Evolutionary conservation across 2,888 invertebrate species (phyloP).

Genomic region (Melanostoma scalare): DNA sequence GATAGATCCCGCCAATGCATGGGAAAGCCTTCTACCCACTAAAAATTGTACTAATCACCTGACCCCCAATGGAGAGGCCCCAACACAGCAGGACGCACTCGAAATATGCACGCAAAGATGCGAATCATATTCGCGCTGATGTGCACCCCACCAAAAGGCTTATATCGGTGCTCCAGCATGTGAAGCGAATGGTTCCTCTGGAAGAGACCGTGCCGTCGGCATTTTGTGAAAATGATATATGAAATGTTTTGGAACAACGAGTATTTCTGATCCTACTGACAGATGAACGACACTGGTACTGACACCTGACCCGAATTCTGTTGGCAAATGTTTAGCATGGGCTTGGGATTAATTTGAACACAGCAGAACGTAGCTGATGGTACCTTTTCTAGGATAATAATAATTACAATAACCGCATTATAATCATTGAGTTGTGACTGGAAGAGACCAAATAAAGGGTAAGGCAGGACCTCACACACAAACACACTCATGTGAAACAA

Average conservation of each 20-base stretch:
- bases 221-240: conserved; percentile 68
- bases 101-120: conserved; percentile 55
- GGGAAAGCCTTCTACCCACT: conserved; percentile 62
- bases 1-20: conserved; percentile 61
- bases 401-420: conserved; percentile 53
- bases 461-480: conserved; percentile 62
- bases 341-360: not conserved
- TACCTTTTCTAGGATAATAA: conserved; percentile 66
- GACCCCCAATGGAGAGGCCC: conserved; percentile 67
- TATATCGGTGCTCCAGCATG: no score
- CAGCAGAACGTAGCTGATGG: conserved; percentile 23
- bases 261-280: conserved; percentile 63
- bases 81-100: conserved; percentile 64
- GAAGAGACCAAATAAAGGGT: conserved; percentile 55
- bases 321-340: conserved; percentile 47
- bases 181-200: no score
- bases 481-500: conserved; percentile 22
- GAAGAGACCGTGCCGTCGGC: conserved; percentile 34
- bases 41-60: conserved; percentile 73
- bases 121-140: conserved; percentile 67
- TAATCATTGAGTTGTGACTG: conserved; percentile 5
- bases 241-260: conserved; percentile 56
- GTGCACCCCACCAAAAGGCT: conserved; percentile 10
- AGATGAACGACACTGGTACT: conserved; percentile 68
- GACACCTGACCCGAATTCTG: conserved; percentile 68